Evolutionary conservation across 1,140 invertebrate species (phyloP), one percentile per base, ranked within the genome.

Genomic region (Druon quercuslanigerum): DNA sequence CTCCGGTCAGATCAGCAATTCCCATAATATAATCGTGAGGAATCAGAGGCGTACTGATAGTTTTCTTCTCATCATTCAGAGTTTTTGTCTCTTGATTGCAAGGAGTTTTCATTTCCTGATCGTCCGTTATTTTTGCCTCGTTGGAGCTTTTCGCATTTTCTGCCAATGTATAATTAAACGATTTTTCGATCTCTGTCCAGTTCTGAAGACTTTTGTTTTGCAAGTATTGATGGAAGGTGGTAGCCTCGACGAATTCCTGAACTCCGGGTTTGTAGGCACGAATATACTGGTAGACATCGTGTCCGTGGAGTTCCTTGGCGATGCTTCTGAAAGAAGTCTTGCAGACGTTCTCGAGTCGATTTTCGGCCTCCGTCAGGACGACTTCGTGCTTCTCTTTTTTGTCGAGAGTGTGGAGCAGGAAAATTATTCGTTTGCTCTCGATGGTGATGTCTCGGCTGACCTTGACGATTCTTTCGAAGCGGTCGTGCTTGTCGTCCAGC

Each of bases 381-480:
- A 88, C 85, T 12, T 91, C 90, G 71, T 87, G 87, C 75, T 94
- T 94, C 51, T 92, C 92, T 79, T 94, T 93, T 14, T 93, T 94
- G 79, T 93, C 92, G 70, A 95, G 91, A 40, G 96, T 95, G 85
- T 98, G 97, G 14, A 98, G 90, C 17, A 96, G 90, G 88, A 97
- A 98, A 76, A 98, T 98, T 16, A 96, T 95, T 79, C 96, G 92
- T 87, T 98, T 98, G 84, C 96, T 97, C 86, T 98, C 96, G 79
- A 98, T 97, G 2, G 96, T 98, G n/a, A 98, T 94, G 88, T 98
- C 97, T 60, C 97, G 91, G 77, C 95, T 95, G 1, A 95, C 89
- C 91, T 98, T 98, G 0, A 97, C 93, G 14, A 98, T 93, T 75
- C 96, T 92, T 87, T 98, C 97, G 87, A 95, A 94, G 83, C 96